Evolutionary conservation across 23 tunicate species (phyloP), one percentile per base, ranked within the genome.

Genomic region (Aplidium turbinatum): DNA sequence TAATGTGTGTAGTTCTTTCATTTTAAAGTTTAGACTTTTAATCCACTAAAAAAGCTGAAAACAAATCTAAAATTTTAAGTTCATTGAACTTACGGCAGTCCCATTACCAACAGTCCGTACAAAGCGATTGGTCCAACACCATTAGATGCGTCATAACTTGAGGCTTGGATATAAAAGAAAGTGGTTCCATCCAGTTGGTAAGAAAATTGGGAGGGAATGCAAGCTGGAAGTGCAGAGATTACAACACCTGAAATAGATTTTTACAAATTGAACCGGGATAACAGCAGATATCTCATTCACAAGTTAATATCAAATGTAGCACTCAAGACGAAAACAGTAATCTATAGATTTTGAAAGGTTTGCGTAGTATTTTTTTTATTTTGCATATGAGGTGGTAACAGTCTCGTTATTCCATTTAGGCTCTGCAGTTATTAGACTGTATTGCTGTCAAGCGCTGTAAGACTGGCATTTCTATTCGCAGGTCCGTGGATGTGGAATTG

Each of bases 121-220:
- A 83, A 31, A 13, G 77, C 63, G n/a, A 83, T 48, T 18, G 78
- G 47, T n/a, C 69, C n/a, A n/a, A n/a, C n/a, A n/a, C n/a, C n/a
- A n/a, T n/a, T n/a, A n/a, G n/a, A n/a, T n/a, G n/a, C n/a, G n/a
- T n/a, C n/a, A n/a, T n/a, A n/a, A n/a, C n/a, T n/a, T n/a, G n/a
- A n/a, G n/a, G 36, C 24, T 57, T 84, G 90, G n/a, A 84, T 48
- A 58, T 42, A 91, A 31, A 78, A 79, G 75, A 91, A 91, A 2
- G 97, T 91, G 0, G 82, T 73, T n/a, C 71, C 76, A 35, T 84
- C 87, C 79, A 91, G 47, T 56, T 26, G 63, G 58, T 91, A 91
- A 5, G 70, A 20, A 35, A 78, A 84, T 31, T 42, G 65, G 0
- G 70, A 39, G 18, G 87, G 78, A 26, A 68, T 70, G 69, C 74